A percentile compares a stretch with the other conserved stretches of the same genome.
phyloP scores from a whole-genome alignment of 1,140 invertebrate genomes.

The Odontomachus brunneus region DNA sequence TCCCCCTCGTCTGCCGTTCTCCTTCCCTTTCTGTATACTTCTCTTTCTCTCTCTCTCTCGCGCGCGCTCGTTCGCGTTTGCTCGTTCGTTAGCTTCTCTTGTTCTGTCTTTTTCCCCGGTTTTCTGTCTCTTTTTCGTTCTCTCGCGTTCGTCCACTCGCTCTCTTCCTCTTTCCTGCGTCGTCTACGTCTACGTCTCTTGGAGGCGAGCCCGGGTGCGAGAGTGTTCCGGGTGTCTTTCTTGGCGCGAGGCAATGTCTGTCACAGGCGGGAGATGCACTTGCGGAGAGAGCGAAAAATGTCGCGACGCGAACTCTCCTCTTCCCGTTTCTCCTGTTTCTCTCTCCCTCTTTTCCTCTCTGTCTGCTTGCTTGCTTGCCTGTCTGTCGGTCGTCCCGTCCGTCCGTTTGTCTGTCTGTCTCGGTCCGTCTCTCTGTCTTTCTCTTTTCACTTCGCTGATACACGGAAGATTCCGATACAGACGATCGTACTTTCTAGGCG shows the following conservation, averaged over 20 bases:
- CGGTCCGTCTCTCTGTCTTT: background rate
- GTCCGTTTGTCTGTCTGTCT: background rate
- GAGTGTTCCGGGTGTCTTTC: background rate
- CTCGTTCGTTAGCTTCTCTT: no score
- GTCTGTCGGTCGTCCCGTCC: no score
- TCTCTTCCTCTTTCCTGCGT: background rate
- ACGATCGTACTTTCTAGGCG: background rate
- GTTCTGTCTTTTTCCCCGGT: no score
- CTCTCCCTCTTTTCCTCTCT: background rate
- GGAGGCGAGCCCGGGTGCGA: background rate
- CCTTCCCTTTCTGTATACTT: no score
- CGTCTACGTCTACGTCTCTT: background rate
- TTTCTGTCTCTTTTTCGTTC: background rate
- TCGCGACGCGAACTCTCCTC: no score
- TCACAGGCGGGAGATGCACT: background rate
- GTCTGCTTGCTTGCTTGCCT: no score
- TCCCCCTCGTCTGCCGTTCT: background rate
- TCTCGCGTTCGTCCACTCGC: background rate
- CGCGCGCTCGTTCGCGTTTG: background rate
- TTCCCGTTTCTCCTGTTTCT: no score
- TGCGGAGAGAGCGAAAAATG: no score
- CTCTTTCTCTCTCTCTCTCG: background rate
- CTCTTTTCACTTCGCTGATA: background rate
- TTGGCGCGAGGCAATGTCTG: background rate
- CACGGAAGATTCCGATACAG: background rate